Evolutionary conservation across 2,797 vertebrate genomes (phyloP), one percentile per base, ranked within the genome.

Genomic region (Lacerta viridis): DNA sequence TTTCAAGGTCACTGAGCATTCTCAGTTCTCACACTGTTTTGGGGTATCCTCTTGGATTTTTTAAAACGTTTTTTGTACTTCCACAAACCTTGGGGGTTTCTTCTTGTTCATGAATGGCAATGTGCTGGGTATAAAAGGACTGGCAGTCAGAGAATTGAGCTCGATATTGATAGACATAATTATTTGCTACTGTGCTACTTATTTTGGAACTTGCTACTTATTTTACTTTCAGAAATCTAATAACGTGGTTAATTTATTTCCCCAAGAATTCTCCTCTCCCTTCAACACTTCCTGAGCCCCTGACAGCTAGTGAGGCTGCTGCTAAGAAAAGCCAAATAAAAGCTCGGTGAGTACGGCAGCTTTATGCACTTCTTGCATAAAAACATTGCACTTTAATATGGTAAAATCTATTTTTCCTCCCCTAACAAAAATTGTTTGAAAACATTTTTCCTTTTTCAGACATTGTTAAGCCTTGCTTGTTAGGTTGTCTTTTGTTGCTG

Each of bases 261-360:
- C 90, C 84, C 36, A 96, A 99, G 99, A 99, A 96, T 96, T 98
- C 98, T 95, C 94, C 97, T 94, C 94, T 99, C 93, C 99, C 98
- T 78, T 98, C 98, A 74, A 92, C 97, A 75, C 98, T 99, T 91
- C 99, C 99, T 87, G 99, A 99, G 93, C 98, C 99, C 41, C 96
- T 99, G 92, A 99, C 98, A n/a, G 98, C 98, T 92, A 99, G 98
- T 88, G 98, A 99, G 94, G 98, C 98, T 50, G 98, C 99, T 96
- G 98, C 98, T 93, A 99, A 97, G 96, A 99, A 98, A 96, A 99
- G 97, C 95, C 98, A 98, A 97, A 98, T 98, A n/a, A 99, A 99
- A 98, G 98, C 99, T 95, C 99, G 99, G 99, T 99, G 96, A 94
- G 95, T 46, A 79, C 83, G 36, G 83, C 29, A 66, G 71, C 41